phyloP scores from a whole-genome alignment of 2,888 invertebrate species.

The Microchrysa polita region DNA sequence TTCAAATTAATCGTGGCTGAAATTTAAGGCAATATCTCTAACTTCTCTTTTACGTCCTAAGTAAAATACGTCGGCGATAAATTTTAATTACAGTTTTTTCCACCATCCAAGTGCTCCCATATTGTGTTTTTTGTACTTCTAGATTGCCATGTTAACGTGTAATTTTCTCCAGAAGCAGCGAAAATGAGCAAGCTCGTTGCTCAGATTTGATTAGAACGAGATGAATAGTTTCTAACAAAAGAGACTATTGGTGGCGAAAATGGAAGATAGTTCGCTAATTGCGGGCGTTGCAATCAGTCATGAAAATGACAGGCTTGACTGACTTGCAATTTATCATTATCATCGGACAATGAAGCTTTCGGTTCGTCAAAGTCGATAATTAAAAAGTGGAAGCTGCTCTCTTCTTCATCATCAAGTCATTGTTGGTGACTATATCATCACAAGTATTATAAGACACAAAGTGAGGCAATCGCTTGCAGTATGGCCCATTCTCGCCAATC shows the following conservation, averaged over 20 bases:
- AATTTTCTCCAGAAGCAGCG: background rate
- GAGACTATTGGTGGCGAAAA: background rate
- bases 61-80: background rate
- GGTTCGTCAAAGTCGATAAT: constrained; percentile 42
- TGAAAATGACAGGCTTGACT: constrained; percentile 39
- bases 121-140: background rate
- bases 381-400: constrained; percentile 33
- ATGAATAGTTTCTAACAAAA: constrained; percentile 2
- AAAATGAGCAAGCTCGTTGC: constrained; percentile 21
- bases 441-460: constrained; percentile 33
- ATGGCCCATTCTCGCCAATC: constrained; percentile 22
- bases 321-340: constrained; percentile 43
- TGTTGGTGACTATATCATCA: constrained; percentile 18
- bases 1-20: too few relatives aligned
- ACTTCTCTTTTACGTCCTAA: too few relatives aligned
- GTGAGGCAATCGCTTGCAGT: constrained; percentile 17
- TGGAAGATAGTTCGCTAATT: constrained; percentile 30
- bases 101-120: background rate
- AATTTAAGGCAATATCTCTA: too few relatives aligned
- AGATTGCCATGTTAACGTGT: constrained; percentile 2
- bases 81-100: background rate
- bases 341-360: constrained; percentile 39
- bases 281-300: constrained; percentile 42
- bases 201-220: constrained; percentile 30
- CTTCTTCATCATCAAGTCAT: constrained; percentile 12